Conservation (phyloP, 2,113 vertebrate species). For the Lophotis ruficrista region DNA sequence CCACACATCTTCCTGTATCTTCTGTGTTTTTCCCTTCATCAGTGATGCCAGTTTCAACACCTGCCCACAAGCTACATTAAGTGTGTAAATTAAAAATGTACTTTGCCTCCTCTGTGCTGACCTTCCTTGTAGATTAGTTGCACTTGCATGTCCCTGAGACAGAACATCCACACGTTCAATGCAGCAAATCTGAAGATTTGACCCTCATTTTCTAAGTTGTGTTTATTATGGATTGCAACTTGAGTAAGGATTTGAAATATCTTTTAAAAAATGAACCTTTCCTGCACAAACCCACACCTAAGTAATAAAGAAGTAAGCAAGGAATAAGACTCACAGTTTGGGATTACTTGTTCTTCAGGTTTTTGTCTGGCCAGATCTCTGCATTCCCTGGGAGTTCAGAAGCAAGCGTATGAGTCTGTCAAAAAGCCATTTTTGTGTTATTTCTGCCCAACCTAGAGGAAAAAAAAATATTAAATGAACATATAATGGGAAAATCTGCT, state of each 20-base stretch:
- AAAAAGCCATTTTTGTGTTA: background rate
- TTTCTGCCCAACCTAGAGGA: background rate
- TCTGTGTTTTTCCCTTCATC: background rate
- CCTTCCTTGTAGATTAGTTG: background rate
- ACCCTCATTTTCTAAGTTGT: background rate
- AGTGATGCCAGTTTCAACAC: background rate
- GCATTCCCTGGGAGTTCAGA: background rate
- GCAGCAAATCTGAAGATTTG: background rate
- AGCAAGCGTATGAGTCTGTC: background rate
- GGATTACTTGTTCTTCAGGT: background rate
- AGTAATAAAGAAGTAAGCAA: background rate
- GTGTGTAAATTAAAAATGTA: slow-evolving; percentile 15
- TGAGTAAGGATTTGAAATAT: background rate
- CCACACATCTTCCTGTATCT: background rate
- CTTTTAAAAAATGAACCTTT: background rate
- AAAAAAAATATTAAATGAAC: background rate
- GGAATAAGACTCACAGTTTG: background rate
- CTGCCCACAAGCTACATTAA: background rate
- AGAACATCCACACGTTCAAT: background rate
- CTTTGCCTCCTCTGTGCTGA: background rate
- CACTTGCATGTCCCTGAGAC: background rate
- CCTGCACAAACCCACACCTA: background rate
- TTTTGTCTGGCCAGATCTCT: background rate
- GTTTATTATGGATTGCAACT: background rate
- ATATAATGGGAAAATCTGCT: background rate